Conservation (phyloP, 1,140 invertebrate species). For the Halesus radiatus region DNA sequence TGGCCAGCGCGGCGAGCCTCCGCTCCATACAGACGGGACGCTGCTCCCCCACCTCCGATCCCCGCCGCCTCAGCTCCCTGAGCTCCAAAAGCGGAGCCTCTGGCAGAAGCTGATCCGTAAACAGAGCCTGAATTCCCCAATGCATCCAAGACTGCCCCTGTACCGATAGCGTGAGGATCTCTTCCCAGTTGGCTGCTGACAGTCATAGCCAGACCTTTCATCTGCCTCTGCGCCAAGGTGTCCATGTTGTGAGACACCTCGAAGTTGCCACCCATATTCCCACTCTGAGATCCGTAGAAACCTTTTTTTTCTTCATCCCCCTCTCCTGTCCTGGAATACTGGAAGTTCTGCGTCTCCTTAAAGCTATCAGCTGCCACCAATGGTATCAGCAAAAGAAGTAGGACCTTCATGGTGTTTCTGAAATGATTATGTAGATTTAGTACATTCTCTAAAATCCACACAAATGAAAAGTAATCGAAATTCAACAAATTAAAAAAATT, state of each 20-base stretch:
- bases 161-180: conserved; percentile 56
- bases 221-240: conserved; percentile 64
- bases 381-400: conserved; percentile 28
- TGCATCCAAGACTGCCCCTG: conserved; percentile 42
- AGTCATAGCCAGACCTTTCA: conserved; percentile 63
- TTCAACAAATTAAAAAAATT: no score
- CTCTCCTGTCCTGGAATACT: conserved; percentile 66
- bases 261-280: conserved; percentile 69
- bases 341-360: conserved; percentile 68
- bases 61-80: not conserved
- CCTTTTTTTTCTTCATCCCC: conserved; percentile 63
- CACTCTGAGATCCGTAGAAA: conserved; percentile 66
- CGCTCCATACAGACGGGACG: not conserved
- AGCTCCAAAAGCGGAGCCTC: conserved; percentile 58
- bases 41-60: not conserved
- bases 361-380: conserved; percentile 64
- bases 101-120: conserved; percentile 64
- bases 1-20: not conserved
- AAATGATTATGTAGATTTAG: no score
- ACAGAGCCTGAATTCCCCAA: conserved; percentile 61
- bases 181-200: conserved; percentile 66
- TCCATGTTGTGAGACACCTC: conserved; percentile 70
- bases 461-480: no score
- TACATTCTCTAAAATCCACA: no score
- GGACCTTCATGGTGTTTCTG: conserved; percentile 27